Evolutionary conservation across 2,888 invertebrate species (phyloP).

Genomic region (Macrosoma leucophasiata): DNA sequence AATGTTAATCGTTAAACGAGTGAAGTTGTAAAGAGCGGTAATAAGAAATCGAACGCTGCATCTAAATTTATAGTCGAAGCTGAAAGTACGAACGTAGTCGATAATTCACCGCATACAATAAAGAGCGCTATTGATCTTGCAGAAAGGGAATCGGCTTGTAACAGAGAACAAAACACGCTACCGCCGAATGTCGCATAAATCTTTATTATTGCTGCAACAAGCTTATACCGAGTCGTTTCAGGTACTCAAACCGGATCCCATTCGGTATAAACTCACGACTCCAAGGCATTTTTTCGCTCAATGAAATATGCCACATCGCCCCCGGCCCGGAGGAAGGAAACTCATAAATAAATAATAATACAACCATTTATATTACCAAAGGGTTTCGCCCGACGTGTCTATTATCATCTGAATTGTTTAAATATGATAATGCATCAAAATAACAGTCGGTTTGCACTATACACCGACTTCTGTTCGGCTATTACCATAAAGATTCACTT

Average conservation of each 20-base stretch:
- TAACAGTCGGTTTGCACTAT: constrained; percentile 66
- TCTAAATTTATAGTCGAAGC: constrained; percentile 55
- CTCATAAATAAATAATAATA: constrained; percentile 76
- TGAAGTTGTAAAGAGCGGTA: constrained; percentile 62
- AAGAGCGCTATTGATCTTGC: constrained; percentile 71
- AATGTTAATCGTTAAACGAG: constrained; percentile 39
- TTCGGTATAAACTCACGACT: constrained; percentile 69
- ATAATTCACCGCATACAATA: constrained; percentile 68
- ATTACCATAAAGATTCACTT: constrained; percentile 75
- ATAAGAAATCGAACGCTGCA: constrained; percentile 55
- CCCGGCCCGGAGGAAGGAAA: constrained; percentile 68
- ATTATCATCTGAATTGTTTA: constrained; percentile 76
- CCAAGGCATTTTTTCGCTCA: constrained; percentile 69
- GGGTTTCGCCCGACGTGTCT: constrained; percentile 74
- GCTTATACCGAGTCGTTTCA: constrained; percentile 70
- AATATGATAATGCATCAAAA: constrained; percentile 76
- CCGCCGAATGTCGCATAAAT: constrained; percentile 74
- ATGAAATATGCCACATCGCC: constrained; percentile 72
- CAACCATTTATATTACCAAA: constrained; percentile 76
- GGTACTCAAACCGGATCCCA: constrained; percentile 69
- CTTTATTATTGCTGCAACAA: constrained; percentile 75
- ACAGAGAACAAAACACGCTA: constrained; percentile 73
- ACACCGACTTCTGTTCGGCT: constrained; percentile 70
- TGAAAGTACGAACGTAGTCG: constrained; percentile 55
- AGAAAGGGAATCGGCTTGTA: constrained; percentile 71